Evolutionary conservation across 2,113 vertebrate species (phyloP).

Genomic region (Mohoua ochrocephala): DNA sequence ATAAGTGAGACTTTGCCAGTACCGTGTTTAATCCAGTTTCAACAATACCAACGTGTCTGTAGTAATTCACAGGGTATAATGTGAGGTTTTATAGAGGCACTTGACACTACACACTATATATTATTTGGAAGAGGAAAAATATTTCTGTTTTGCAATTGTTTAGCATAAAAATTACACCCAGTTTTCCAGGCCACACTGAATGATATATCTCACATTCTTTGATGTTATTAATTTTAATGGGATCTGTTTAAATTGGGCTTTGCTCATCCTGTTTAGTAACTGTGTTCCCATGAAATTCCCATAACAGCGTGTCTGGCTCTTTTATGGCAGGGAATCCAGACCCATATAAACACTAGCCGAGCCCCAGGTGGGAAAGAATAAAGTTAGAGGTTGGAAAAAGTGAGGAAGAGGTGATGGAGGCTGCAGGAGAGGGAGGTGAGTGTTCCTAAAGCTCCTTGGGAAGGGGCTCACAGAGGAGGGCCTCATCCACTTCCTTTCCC

Average conservation of each 20-base stretch:
- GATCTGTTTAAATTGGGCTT: background rate
- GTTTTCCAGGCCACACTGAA: background rate
- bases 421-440: background rate
- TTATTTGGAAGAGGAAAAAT: background rate
- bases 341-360: background rate
- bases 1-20: background rate
- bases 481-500: background rate
- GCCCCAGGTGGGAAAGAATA: background rate
- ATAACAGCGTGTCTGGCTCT: background rate
- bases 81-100: constrained; percentile 14
- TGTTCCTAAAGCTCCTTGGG: background rate
- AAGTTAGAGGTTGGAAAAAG: background rate
- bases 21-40: background rate
- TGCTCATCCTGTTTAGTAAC: background rate
- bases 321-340: background rate
- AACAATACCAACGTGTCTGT: background rate
- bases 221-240: background rate
- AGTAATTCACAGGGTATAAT: background rate
- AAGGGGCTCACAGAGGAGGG: background rate
- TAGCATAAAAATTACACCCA: background rate
- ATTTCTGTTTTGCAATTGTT: background rate
- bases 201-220: background rate
- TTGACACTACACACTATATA: background rate
- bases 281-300: background rate
- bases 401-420: background rate